A percentile compares a stretch with the other conserved stretches of the same genome.
phyloP scores from a whole-genome alignment of 2,113 vertebrate genomes.

The Rhinolophus sinicus region DNA sequence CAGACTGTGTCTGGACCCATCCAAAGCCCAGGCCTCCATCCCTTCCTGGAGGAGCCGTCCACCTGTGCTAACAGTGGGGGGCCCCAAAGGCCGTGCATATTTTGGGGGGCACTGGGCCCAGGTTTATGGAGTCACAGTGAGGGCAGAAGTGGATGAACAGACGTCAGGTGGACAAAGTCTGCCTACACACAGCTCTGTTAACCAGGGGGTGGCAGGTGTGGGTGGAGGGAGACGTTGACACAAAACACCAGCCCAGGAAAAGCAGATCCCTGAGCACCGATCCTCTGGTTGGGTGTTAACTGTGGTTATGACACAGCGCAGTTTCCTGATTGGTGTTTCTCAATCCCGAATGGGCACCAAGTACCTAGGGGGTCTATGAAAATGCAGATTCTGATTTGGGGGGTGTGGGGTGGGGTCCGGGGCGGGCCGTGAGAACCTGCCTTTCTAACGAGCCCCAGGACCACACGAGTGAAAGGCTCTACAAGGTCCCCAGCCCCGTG shows the following conservation, averaged over 20 bases:
- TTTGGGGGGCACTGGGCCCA: not conserved
- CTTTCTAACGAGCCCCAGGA: not conserved
- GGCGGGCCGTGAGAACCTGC: not conserved
- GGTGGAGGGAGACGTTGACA: fast-evolving
- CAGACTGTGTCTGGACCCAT: not conserved
- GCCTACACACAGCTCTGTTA: not conserved
- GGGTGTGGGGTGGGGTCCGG: not conserved
- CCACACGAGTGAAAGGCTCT: fast-evolving
- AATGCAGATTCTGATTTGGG: not conserved
- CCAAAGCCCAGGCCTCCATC: not conserved
- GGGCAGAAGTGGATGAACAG: not conserved
- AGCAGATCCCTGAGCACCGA: not conserved
- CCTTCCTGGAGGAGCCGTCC: not conserved
- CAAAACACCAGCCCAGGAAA: too few species aligned
- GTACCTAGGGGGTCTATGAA: not conserved
- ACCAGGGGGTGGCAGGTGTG: not conserved
- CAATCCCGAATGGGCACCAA: too few species aligned
- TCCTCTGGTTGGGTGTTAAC: not conserved
- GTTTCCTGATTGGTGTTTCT: too few species aligned
- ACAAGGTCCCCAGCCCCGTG: fast-evolving
- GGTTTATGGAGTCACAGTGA: not conserved
- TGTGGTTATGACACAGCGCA: fast-evolving
- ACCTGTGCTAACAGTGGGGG: too few species aligned
- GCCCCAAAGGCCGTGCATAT: fast-evolving
- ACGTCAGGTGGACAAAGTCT: not conserved